These are phyloP conservation scores for Drosophila dunni DNA, from an alignment of 1,140 invertebrate species.

Conservation along the genomic window DNA sequence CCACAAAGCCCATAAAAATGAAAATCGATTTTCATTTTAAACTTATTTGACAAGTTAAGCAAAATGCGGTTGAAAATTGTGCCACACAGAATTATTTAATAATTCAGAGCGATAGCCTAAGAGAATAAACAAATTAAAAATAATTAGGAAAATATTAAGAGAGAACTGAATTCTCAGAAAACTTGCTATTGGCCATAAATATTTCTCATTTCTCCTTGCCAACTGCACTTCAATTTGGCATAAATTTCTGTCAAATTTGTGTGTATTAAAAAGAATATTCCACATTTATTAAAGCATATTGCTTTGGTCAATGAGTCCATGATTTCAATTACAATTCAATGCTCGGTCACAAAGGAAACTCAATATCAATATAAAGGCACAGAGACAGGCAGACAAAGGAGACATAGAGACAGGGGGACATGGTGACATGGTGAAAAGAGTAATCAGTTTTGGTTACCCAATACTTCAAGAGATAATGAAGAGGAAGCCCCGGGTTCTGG, in stretches of 20 bases:
- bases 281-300: conserved; percentile 12
- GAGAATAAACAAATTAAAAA: background rate
- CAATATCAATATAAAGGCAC: conserved; percentile 42
- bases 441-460: conserved; percentile 43
- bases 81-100: background rate
- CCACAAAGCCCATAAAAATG: conserved; percentile 52
- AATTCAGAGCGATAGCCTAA: background rate
- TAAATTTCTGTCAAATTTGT: background rate
- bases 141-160: background rate
- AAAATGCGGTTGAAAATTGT: conserved; percentile 7
- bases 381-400: background rate
- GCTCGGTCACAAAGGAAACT: conserved; percentile 43
- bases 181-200: no score
- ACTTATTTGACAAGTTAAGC: conserved; percentile 21
- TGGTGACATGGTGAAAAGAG: background rate
- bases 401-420: background rate
- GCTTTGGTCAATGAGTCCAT: conserved; percentile 19
- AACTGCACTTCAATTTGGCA: background rate
- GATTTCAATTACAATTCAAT: conserved; percentile 63
- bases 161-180: no score
- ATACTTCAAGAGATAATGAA: conserved; percentile 70
- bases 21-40: conserved; percentile 62
- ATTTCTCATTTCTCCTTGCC: background rate
- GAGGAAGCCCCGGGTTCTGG: conserved; percentile 47
- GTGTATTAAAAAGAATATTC: background rate